Conservation (phyloP, 2,113 vertebrate species). For the Hiodon tergisus region DNA sequence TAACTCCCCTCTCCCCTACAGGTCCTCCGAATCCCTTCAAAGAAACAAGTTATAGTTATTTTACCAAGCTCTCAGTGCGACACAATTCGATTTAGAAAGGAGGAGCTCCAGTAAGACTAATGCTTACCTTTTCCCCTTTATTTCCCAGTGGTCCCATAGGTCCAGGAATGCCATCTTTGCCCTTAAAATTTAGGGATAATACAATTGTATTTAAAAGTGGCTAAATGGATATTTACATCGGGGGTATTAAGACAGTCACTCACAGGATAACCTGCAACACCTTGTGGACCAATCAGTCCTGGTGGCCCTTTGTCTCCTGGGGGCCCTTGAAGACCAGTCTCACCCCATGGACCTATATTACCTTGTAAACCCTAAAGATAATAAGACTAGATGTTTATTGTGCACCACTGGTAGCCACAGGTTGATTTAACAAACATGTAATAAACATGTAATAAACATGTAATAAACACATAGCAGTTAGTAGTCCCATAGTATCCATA, state of each 20-base stretch:
- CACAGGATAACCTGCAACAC: constrained; percentile 59
- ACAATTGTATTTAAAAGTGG: neutral
- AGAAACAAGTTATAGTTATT: neutral
- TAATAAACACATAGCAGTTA: too few relatives aligned
- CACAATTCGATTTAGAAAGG: neutral
- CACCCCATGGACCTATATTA: constrained; percentile 60
- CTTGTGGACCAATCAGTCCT: constrained; percentile 48
- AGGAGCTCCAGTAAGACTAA: neutral
- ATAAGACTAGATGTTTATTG: neutral
- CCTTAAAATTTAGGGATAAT: constrained; percentile 38
- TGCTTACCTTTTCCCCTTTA: constrained; percentile 55
- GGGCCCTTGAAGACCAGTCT: constrained; percentile 44
- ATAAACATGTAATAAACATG: neutral
- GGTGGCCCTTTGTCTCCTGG: constrained; percentile 48
- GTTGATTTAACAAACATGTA: neutral
- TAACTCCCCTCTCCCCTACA: constrained; percentile 48
- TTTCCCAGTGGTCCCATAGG: constrained; percentile 40
- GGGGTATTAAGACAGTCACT: constrained; percentile 10
- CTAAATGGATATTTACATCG: neutral
- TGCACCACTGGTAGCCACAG: neutral
- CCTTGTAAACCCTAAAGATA: constrained; percentile 52
- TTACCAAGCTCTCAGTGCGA: neutral
- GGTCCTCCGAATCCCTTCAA: constrained; percentile 56
- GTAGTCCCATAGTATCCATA: too few relatives aligned
- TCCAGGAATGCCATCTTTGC: constrained; percentile 59